Evolutionary conservation across 2,113 vertebrate species (phyloP).

Genomic region (Oncorhynchus kisutch): DNA sequence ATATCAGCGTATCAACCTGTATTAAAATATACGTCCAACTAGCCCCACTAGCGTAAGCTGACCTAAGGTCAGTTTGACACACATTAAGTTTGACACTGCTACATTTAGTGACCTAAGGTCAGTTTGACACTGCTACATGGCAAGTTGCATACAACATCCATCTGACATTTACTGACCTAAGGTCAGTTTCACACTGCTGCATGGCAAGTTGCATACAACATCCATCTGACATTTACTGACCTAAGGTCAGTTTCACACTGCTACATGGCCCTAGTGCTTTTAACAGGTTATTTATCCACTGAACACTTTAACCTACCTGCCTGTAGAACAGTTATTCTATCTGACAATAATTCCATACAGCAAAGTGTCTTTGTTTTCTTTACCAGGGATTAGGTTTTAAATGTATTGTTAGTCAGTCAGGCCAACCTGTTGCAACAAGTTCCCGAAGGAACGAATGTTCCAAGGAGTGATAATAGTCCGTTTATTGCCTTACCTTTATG

Average conservation of each 20-base stretch:
- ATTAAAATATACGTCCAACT: background rate
- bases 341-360: conserved; percentile 9
- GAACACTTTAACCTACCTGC: background rate
- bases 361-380: background rate
- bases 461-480: conserved; percentile 45
- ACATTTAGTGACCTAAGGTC: background rate
- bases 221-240: too few species aligned
- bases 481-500: conserved; percentile 65
- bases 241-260: background rate
- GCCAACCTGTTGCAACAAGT: background rate
- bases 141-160: too few species aligned
- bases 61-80: background rate
- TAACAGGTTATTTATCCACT: background rate
- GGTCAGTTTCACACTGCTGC: background rate
- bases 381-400: conserved; percentile 18
- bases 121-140: background rate
- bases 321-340: background rate
- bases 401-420: conserved; percentile 18
- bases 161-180: too few species aligned
- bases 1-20: conserved; percentile 37
- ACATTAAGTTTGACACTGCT: background rate
- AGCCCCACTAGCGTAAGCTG: background rate
- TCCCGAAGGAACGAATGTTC: conserved; percentile 58
- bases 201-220: background rate
- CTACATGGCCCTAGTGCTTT: background rate